Evolutionary conservation across 2,113 vertebrate genomes (phyloP).

Genomic region (Tinamus guttatus): DNA sequence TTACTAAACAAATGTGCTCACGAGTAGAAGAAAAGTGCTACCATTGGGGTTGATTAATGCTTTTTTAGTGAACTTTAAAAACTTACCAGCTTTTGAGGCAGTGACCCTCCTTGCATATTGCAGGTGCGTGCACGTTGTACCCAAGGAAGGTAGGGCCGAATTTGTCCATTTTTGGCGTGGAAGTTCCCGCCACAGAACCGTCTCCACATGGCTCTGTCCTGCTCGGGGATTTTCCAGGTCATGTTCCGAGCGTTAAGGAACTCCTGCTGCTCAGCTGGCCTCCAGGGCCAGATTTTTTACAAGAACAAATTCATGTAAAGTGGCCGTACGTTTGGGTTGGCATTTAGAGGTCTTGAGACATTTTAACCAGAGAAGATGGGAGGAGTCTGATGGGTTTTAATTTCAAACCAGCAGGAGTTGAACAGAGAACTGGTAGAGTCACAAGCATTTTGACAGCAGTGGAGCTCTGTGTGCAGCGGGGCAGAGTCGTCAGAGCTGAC

Average conservation of each 20-base stretch:
- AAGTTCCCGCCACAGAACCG: constrained; percentile 50
- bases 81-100: constrained; percentile 26
- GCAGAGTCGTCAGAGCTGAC: background rate
- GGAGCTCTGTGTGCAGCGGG: background rate
- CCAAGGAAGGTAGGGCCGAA: constrained; percentile 47
- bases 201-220: constrained; percentile 62
- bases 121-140: background rate
- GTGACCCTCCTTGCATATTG: background rate
- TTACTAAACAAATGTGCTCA: background rate
- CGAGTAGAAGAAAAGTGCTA: background rate
- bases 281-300: background rate
- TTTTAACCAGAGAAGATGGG: background rate
- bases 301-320: background rate
- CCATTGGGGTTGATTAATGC: background rate
- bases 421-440: accelerated
- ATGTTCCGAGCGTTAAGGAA: constrained; percentile 58
- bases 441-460: background rate
- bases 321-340: background rate
- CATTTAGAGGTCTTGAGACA: background rate
- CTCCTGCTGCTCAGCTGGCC: constrained; percentile 38
- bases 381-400: background rate
- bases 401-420: background rate
- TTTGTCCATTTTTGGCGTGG: constrained; percentile 45
- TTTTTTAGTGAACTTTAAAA: background rate
- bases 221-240: background rate